Evolutionary conservation across 2,113 vertebrate species (phyloP), one percentile per base, ranked within the genome.

Genomic region (Ptyas mucosa): DNA sequence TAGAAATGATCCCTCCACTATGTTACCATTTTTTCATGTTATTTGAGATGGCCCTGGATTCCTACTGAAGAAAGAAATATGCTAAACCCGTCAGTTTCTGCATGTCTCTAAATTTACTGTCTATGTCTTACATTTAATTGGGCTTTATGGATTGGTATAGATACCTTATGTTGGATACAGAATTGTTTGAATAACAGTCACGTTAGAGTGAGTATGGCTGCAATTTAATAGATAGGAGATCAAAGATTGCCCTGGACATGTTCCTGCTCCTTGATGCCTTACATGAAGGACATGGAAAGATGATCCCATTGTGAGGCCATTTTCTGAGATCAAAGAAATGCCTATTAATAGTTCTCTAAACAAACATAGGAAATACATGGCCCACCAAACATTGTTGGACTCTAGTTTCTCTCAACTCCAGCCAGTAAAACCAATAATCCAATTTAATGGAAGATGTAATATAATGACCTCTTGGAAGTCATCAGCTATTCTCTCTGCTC

Each of bases 51-150:
- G 89, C 53, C 89, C 64, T 55, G 94, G 54, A 90, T 93, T 91
- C 55, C 91, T 94, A 93, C 92, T 95, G 93, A 92, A 85, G 85
- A 64, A 75, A 89, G 58, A 61, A 96, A 94, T 43, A 54, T 57
- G 85, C 91, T 95, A 95, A 94, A 10, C 23, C 85, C 88, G 12
- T 91, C 3, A 92, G 23, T 8, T 92, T 46, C 43, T 8, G 43
- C 39, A 90, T 11, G 24, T 88, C 2, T 34, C 5, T 87, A 46
- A n/a, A 43, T 86, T 86, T 91, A 18, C 26, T 87, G 86, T 18
- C 5, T 87, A 26, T 87, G 26, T 29, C 10, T 87, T 7, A 87
- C 49, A 87, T 49, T 43, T 39, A 75, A 75, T 7, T 75, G 69
- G 49, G 49, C 6, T 46, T 87, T 87, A 15, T 53, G 11, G 43